These are phyloP conservation scores for Pseudocheirus occidentalis DNA, from an alignment of 2,797 vertebrate species.

Conservation along the genomic window DNA sequence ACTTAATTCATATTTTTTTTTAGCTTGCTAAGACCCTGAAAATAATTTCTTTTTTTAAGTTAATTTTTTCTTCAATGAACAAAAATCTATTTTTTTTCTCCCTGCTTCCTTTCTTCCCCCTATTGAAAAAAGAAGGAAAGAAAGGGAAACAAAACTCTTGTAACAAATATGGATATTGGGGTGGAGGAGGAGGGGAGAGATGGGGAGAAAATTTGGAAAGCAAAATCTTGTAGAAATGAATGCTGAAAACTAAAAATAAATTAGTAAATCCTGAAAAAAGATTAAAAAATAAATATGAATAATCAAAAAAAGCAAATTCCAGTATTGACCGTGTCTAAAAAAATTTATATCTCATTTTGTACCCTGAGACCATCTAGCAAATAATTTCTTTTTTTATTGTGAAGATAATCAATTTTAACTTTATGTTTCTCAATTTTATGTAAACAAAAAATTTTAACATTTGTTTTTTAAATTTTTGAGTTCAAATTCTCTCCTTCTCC, in stretches of 20 bases:
- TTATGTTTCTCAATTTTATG: background rate
- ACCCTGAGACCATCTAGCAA: background rate
- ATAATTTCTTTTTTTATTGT: background rate
- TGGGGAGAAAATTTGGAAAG: too few species aligned
- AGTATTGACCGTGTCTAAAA: background rate
- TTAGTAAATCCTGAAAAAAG: too few species aligned
- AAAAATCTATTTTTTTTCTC: slow-evolving; percentile 65
- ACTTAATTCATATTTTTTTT: background rate
- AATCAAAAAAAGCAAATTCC: background rate
- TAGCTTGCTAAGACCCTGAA: background rate
- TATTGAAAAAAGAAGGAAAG: background rate
- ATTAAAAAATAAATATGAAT: background rate
- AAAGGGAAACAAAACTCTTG: background rate
- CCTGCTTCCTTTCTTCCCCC: background rate
- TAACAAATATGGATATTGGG: background rate
- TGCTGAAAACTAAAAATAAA: too few species aligned
- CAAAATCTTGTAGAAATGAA: too few species aligned
- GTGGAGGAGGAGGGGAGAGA: too few species aligned
- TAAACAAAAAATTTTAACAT: background rate
- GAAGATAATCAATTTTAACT: background rate
- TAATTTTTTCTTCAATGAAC: background rate
- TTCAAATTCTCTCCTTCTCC: background rate
- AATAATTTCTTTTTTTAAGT: background rate
- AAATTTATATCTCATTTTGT: background rate
- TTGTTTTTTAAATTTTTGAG: background rate